These are phyloP conservation scores for Galaxea fascicularis DNA, from an alignment of 92 coral and sea anemone genomes.

Conservation along the genomic window DNA sequence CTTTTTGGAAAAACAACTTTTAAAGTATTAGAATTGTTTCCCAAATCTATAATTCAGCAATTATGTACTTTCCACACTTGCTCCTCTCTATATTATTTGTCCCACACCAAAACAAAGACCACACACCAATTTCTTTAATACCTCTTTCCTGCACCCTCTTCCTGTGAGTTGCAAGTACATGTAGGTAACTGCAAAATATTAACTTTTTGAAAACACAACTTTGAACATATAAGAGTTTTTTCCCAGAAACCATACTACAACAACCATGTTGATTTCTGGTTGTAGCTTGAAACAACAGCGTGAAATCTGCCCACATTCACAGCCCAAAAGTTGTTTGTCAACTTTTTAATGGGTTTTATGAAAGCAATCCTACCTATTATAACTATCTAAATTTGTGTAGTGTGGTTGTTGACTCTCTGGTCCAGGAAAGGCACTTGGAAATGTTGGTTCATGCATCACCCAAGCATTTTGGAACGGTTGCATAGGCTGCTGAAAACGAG, in stretches of 20 bases:
- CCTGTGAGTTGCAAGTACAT: constrained; percentile 2
- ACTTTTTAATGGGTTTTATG: constrained; percentile 19
- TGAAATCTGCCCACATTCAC: constrained; percentile 11
- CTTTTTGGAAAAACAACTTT: background rate
- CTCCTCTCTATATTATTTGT: background rate
- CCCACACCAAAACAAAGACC: background rate
- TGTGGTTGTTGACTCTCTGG: constrained; percentile 39
- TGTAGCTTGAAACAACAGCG: constrained; percentile 21
- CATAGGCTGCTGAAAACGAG: constrained; percentile 53
- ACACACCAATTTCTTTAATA: constrained; percentile 6
- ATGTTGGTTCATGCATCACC: constrained; percentile 40
- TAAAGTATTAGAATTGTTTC: background rate
- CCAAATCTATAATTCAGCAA: background rate
- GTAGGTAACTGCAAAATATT: constrained; percentile 18
- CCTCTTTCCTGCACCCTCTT: background rate
- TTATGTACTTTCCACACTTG: background rate
- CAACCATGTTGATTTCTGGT: constrained; percentile 21
- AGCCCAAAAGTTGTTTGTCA: constrained; percentile 11
- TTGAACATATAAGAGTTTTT: background rate
- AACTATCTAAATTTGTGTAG: constrained; percentile 62
- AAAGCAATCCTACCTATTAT: constrained; percentile 46
- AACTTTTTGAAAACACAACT: constrained; percentile 25
- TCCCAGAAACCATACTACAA: constrained; percentile 7
- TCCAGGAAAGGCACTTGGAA: constrained; percentile 43
- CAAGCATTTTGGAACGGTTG: constrained; percentile 55